Base-by-base conservation (phyloP, 2,113 vertebrate genomes). In the Bostrychus sinensis region DNA sequence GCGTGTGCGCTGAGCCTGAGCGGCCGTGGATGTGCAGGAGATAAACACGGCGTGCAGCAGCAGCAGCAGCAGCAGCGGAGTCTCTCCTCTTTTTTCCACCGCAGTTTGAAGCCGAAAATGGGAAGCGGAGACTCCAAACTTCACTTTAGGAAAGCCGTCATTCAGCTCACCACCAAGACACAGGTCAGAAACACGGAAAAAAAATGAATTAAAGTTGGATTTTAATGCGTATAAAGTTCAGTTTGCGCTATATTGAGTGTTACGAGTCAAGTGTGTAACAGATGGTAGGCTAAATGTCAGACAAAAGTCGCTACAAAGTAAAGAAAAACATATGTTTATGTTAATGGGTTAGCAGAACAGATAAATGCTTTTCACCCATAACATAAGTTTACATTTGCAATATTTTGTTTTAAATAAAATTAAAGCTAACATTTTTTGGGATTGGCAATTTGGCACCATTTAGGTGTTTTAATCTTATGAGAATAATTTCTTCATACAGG, bases 141-240 rank as follows among this genome's bases (percentile, higher is more conserved):
- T 26, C 94, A 95, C 91, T 98, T 98, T 88, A 93, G 96, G 84
- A 98, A 98, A 75, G 96, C 96, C 23, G 96, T 98, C 73, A 97
- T 98, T 65, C 96, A 98, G 88, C 95, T 98, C 73, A 98, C 96
- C 19, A 98, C 96, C 70, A 96, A 93, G 86, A 97, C 96, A 0
- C 96, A 98, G 96, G 96, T 88, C 7, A 3, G 83, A 62, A 9
- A 5, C 1, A 6, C 0, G n/a, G 0, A 0, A 3, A n/a, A 2
- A 7, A 20, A 22, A 2, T 4, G 28, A n/a, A 16, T 0, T 0
- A 13, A 17, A 54, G 7, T 28, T 4, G n/a, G 42, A 1, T 0
- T 3, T 7, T 4, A 19, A 0, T 2, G n/a, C 14, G 36, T 32
- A 64, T 38, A 43, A 19, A 25, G 37, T 28, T 13, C 22, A 45